A percentile compares a stretch with the other conserved stretches of the same genome.
phyloP scores from a whole-genome alignment of 2,113 vertebrate genomes.

The Pangasianodon gigas region DNA sequence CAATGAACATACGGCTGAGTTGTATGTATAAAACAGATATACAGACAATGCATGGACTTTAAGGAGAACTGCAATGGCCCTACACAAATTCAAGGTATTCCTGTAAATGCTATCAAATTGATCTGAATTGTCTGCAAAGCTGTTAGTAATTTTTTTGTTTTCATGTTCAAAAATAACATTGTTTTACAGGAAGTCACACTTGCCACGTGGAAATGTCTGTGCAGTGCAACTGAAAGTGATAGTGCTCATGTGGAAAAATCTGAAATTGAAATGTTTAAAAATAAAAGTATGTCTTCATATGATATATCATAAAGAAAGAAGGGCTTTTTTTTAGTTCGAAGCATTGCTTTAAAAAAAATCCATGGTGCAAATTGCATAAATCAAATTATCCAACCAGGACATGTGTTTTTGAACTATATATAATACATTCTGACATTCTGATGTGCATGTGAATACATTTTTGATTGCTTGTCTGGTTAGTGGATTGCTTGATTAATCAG shows the following conservation, averaged over 20 bases:
- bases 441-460: not conserved
- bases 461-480: not conserved
- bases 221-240: conserved; percentile 41
- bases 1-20: not conserved
- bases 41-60: not conserved
- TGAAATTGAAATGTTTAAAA: conserved; percentile 6
- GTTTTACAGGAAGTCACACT: conserved; percentile 37
- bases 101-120: not conserved
- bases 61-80: not conserved
- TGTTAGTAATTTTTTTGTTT: not conserved
- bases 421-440: not conserved
- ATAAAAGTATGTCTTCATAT: not conserved
- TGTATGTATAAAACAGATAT: not conserved
- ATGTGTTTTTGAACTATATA: not conserved
- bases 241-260: not conserved
- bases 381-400: not conserved
- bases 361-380: conserved; percentile 16
- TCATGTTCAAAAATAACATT: conserved; percentile 1
- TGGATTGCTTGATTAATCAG: not conserved
- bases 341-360: not conserved
- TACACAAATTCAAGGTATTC: not conserved
- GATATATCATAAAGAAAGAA: not conserved
- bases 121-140: not conserved
- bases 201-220: not conserved
- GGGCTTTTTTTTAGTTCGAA: not conserved